These are phyloP conservation scores for Thamnophis elegans DNA, from an alignment of 2,797 vertebrate genomes.

Conservation along the genomic window DNA sequence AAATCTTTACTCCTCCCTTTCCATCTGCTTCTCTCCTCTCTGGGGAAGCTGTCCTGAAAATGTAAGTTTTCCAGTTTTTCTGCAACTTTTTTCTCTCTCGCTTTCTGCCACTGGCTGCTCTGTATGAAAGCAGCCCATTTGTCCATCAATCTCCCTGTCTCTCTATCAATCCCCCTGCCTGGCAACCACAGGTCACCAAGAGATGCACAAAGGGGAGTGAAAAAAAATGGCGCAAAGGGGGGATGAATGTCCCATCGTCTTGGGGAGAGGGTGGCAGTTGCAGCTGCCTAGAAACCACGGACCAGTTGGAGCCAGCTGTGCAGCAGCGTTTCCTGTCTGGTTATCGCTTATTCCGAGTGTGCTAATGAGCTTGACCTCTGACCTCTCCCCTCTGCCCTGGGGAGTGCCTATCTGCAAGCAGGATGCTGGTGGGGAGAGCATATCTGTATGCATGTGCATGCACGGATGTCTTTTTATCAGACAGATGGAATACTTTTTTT, in stretches of 20 bases:
- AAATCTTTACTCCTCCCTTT: neutral
- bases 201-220: rapidly evolving
- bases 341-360: conserved; percentile 59
- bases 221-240: conserved; percentile 16
- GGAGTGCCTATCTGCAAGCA: neutral
- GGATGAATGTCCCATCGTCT: conserved; percentile 42
- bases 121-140: neutral
- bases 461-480: conserved; percentile 17
- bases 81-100: too few relatives aligned
- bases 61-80: neutral
- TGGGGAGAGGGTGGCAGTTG: neutral
- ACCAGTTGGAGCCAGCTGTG: conserved; percentile 28
- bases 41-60: neutral
- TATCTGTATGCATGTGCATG: neutral
- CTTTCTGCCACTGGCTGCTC: neutral
- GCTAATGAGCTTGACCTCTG: conserved; percentile 78
- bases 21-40: neutral
- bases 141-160: neutral
- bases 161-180: conserved; percentile 24
- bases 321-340: conserved; percentile 56
- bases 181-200: neutral
- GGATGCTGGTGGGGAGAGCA: conserved; percentile 9
- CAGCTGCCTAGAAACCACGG: neutral
- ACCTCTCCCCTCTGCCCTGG: conserved; percentile 28
- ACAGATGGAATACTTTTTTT: rapidly evolving